Evolutionary conservation across 2,113 vertebrate species (phyloP), one percentile per base, ranked within the genome.

Genomic region (Prunella fulvescens): DNA sequence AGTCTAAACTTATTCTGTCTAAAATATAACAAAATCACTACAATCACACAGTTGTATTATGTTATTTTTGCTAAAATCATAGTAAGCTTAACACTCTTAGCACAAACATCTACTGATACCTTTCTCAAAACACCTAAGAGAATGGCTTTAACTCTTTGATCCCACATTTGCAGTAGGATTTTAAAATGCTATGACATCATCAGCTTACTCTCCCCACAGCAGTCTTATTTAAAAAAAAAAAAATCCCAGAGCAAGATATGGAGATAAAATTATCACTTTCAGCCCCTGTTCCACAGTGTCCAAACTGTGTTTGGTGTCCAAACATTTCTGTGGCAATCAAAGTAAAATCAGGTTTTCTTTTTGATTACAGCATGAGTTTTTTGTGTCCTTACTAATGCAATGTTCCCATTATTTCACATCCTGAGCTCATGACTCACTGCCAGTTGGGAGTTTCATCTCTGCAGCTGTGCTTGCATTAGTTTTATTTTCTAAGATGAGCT

Each of bases 161-260:
- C n/a, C 22, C 31, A 48, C 2, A 39, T 37, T 87, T 62, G 10
- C 23, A 39, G 18, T 28, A 48, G 23, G 2, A 51, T 57, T 81
- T 82, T 44, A 72, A 71, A 64, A 65, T 31, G 6, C 3, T 72
- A 5, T 12, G 20, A 7, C 51, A 4, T 79, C 29, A 51, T 50
- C 44, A 47, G 23, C 24, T 23, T 18, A 12, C 9, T 74, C 5
- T 60, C 35, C 17, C 12, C 15, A 33, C 10, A 47, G 4, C 17
- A 74, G 15, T 16, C 20, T 18, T 42, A 33, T n/a, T n/a, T 3
- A 2, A 35, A 45, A 58, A 74, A 37, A 13, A 45, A 7, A 72
- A 6, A 39, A 14, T 1, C 1, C 24, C 14, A n/a, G 14, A 54
- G 11, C 11, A 88, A 72, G 13, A 18, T 25, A 12, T 1, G 3